A percentile compares a stretch with the other conserved stretches of the same genome.
Conservation (phyloP, 2,888 invertebrate genomes). For the Melanostoma scalare region DNA sequence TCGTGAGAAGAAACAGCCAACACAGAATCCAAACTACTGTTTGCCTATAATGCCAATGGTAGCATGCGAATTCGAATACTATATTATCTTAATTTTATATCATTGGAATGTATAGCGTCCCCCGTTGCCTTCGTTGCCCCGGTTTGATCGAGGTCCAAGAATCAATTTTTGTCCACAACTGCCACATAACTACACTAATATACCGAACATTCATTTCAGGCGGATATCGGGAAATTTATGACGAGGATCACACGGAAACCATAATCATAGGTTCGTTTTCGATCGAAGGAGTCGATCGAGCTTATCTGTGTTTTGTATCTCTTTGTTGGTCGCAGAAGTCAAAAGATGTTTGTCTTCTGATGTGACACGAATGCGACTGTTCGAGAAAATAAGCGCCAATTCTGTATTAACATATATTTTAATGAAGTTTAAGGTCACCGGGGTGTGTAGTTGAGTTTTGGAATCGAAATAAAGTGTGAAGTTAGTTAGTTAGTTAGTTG, state of each 20-base stretch:
- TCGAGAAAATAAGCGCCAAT: conserved; percentile 1
- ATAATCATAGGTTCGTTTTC: conserved; percentile 60
- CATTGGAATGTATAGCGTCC: conserved; percentile 49
- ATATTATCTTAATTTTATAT: conserved; percentile 64
- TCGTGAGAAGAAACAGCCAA: conserved; percentile 51
- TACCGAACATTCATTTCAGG: conserved; percentile 26
- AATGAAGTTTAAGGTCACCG: too few relatives aligned
- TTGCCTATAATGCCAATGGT: conserved; percentile 4
- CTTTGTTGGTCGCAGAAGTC: background rate
- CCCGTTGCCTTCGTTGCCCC: background rate
- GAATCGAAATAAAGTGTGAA: too few relatives aligned
- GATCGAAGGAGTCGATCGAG: conserved; percentile 22
- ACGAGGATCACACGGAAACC: conserved; percentile 40
- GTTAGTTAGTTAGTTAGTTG: too few relatives aligned
- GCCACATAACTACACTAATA: conserved; percentile 17
- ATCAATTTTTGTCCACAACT: background rate
- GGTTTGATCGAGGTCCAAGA: background rate
- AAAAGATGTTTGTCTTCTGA: background rate
- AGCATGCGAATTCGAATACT: conserved; percentile 62
- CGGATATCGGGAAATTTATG: conserved; percentile 44
- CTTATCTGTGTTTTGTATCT: conserved; percentile 20
- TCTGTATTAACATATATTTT: conserved; percentile 35
- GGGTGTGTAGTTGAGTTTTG: too few relatives aligned
- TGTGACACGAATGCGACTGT: background rate
- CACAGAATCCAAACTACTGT: conserved; percentile 26